These are phyloP conservation scores for Allenopithecus nigroviridis DNA, from an alignment of 2,797 vertebrate species.

Conservation along the genomic window DNA sequence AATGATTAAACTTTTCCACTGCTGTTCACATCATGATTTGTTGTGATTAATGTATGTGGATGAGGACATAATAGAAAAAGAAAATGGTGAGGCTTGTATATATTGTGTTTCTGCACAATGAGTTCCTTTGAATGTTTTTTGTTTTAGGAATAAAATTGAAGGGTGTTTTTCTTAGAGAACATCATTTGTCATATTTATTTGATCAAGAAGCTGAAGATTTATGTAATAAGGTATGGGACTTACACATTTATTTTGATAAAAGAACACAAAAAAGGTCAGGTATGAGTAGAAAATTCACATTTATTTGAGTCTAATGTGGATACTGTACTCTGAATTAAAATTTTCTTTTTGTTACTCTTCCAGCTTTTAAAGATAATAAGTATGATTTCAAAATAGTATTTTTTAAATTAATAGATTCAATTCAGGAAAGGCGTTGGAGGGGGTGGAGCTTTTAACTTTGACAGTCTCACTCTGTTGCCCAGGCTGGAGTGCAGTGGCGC, in stretches of 20 bases:
- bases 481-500: not conserved
- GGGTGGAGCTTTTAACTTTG: not conserved
- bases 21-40: slow-evolving; percentile 81
- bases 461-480: not conserved
- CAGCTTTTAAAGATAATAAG: slow-evolving; percentile 12
- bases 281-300: not conserved
- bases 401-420: not conserved
- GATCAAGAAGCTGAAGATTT: slow-evolving; percentile 42
- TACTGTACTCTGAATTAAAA: not conserved
- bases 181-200: slow-evolving; percentile 23
- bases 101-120: not conserved
- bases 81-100: not conserved
- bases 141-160: slow-evolving; percentile 60
- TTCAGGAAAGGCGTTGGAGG: not conserved
- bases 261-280: not conserved
- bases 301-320: not conserved
- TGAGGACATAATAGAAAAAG: slow-evolving; percentile 80
- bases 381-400: not conserved
- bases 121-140: slow-evolving; percentile 26
- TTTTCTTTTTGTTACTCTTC: not conserved
- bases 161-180: not conserved
- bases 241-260: not conserved
- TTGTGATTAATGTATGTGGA: slow-evolving; percentile 79
- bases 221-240: slow-evolving; percentile 60
- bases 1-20: slow-evolving; percentile 78